Percentiles rank a stretch among this genome's conserved stretches.
Evolutionary conservation across 2,113 vertebrate species (phyloP).

Genomic region (Solenodon paradoxus): DNA sequence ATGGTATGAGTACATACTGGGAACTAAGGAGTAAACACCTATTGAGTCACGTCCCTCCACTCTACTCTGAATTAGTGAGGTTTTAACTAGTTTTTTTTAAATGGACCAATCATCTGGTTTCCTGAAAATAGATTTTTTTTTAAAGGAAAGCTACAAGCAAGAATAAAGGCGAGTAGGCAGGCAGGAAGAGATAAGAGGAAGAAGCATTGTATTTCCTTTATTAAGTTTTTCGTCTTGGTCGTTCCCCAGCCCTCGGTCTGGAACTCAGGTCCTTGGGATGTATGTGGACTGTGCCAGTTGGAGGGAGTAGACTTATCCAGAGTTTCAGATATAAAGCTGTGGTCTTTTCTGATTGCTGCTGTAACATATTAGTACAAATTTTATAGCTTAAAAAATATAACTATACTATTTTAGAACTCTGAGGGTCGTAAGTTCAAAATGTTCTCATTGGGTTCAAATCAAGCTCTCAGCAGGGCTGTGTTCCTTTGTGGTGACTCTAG

Average conservation of each 20-base stretch:
- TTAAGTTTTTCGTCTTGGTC: too few relatives aligned
- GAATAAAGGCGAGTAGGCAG: too few relatives aligned
- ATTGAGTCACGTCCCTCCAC: background rate
- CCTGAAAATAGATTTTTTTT: constrained; percentile 14
- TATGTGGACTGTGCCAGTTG: too few relatives aligned
- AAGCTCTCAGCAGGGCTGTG: background rate
- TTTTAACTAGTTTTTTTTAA: background rate
- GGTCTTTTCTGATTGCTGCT: background rate
- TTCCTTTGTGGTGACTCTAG: background rate
- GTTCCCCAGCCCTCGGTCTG: too few relatives aligned
- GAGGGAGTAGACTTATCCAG: too few relatives aligned
- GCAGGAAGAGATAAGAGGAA: too few relatives aligned
- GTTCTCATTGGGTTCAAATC: background rate
- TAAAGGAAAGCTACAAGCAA: too few relatives aligned
- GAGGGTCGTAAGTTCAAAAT: background rate
- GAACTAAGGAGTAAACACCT: background rate
- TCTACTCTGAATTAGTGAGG: background rate
- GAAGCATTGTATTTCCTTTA: too few relatives aligned
- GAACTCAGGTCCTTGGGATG: too few relatives aligned
- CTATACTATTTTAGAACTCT: background rate
- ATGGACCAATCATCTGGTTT: constrained; percentile 7
- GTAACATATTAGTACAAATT: background rate
- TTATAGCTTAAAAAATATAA: background rate
- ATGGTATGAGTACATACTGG: background rate
- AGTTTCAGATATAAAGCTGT: background rate